Evolutionary conservation across 2,888 invertebrate genomes (phyloP).

Genomic region (Trissolcus japonicus): DNA sequence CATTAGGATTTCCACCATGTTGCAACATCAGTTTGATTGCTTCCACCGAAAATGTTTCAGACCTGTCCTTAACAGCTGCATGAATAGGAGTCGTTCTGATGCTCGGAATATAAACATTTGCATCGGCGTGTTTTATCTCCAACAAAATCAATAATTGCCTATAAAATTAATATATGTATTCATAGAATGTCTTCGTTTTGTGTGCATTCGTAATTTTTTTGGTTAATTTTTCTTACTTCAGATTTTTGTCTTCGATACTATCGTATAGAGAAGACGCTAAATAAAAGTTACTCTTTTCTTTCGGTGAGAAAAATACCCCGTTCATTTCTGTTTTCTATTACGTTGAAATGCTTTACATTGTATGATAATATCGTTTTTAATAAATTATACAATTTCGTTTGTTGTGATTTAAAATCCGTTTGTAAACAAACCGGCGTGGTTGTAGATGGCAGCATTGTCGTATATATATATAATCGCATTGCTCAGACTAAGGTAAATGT

Average conservation of each 20-base stretch:
- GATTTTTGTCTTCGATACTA: conserved; percentile 81
- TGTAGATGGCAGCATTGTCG: no score
- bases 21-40: conserved; percentile 83
- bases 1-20: conserved; percentile 85
- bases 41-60: conserved; percentile 80
- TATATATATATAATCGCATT: no score
- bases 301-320: conserved; percentile 55
- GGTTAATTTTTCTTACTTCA: conserved; percentile 76
- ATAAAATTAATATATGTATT: background rate
- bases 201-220: background rate
- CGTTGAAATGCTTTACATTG: no score
- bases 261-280: conserved; percentile 79
- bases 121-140: conserved; percentile 79
- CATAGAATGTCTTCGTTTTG: background rate
- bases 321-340: no score
- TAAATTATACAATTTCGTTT: no score
- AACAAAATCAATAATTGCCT: conserved; percentile 77
- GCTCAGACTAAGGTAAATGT: no score
- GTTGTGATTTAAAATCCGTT: no score
- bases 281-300: conserved; percentile 68
- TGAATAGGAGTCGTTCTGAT: conserved; percentile 87
- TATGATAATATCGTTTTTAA: no score
- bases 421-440: no score
- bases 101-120: conserved; percentile 83
- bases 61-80: conserved; percentile 85